Conservation (phyloP, 2,888 invertebrate genomes). For the Nemotelus nigrinus region DNA sequence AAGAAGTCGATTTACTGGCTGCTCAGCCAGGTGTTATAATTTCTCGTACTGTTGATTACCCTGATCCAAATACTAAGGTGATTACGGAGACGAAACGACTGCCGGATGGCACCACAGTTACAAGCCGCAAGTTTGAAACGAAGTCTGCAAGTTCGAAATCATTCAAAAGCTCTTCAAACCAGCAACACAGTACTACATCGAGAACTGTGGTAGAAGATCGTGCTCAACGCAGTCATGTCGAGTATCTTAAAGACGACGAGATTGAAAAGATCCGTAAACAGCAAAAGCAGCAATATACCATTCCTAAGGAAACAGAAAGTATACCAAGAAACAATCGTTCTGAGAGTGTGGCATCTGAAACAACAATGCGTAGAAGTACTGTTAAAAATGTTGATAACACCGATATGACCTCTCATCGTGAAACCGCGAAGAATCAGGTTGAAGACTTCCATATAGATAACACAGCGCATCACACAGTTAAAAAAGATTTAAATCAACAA, state of each 20-base stretch:
- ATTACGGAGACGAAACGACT: conserved; percentile 74
- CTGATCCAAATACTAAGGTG: conserved; percentile 74
- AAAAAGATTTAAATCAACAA: conserved; percentile 54
- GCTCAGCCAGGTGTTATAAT: conserved; percentile 67
- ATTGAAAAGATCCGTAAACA: not conserved
- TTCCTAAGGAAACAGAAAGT: not conserved
- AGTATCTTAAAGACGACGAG: conserved; percentile 40
- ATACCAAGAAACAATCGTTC: conserved; percentile 29
- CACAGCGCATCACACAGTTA: conserved; percentile 50
- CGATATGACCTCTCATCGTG: conserved; percentile 53
- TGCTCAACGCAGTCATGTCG: conserved; percentile 46
- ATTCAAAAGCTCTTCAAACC: conserved; percentile 51
- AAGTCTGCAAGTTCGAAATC: conserved; percentile 57
- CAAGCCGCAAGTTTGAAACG: conserved; percentile 75
- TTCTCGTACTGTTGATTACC: conserved; percentile 70
- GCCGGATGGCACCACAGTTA: conserved; percentile 74
- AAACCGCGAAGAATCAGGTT: conserved; percentile 54
- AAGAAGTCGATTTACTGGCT: conserved; percentile 52
- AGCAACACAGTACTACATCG: conserved; percentile 46
- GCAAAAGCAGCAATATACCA: conserved; percentile 1
- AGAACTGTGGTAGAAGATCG: conserved; percentile 49
- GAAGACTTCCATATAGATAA: conserved; percentile 50
- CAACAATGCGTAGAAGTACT: conserved; percentile 11
- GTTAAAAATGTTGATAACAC: conserved; percentile 19
- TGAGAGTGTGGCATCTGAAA: conserved; percentile 13